phyloP scores from a whole-genome alignment of 1,140 invertebrate genomes.

The Cherax destructor region DNA sequence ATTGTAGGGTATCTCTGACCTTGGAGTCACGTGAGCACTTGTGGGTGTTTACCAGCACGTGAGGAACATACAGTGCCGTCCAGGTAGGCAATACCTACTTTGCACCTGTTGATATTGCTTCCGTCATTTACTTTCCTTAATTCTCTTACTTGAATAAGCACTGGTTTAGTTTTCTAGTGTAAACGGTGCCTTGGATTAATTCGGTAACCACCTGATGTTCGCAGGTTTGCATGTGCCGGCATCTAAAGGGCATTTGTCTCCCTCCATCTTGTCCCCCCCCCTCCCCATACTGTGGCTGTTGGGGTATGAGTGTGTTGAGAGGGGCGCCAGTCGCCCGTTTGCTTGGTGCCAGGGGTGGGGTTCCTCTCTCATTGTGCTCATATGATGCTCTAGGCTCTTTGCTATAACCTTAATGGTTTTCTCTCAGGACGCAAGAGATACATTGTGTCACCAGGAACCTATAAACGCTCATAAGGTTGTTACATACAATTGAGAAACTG shows the following conservation, averaged over 20 bases:
- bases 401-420: background rate
- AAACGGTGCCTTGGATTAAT: no score
- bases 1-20: background rate
- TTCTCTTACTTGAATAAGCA: no score
- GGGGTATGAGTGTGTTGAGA: background rate
- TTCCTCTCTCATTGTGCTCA: background rate
- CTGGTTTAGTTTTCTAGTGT: background rate
- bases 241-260: background rate
- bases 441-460: background rate
- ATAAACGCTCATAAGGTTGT: background rate
- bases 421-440: background rate
- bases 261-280: conserved; percentile 6
- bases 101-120: background rate
- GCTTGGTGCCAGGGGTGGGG: conserved; percentile 8
- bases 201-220: no score
- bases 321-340: conserved; percentile 26
- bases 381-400: background rate
- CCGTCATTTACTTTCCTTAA: no score
- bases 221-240: background rate
- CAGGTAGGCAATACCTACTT: background rate
- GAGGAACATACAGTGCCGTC: background rate
- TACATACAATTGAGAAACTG: background rate
- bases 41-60: background rate
- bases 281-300: no score
- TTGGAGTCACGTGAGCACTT: conserved; percentile 9